Conservation (phyloP, 1,140 invertebrate genomes). For the Meloidogyne chitwoodi region DNA sequence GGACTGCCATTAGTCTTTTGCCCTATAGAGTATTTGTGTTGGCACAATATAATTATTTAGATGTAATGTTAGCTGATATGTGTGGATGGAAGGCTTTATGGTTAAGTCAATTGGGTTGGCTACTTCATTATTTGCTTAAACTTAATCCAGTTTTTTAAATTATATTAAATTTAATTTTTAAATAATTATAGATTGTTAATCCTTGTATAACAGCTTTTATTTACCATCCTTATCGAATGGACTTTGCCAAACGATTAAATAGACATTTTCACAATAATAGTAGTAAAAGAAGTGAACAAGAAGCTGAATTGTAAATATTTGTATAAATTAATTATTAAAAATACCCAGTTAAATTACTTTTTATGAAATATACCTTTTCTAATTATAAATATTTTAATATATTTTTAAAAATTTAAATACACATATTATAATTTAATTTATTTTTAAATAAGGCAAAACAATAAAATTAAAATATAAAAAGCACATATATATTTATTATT, state of each 20-base stretch:
- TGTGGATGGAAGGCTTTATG: background rate
- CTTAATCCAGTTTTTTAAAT: constrained; percentile 1
- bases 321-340: too few species aligned
- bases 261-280: background rate
- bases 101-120: constrained; percentile 5
- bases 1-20: constrained; percentile 16
- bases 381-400: too few species aligned
- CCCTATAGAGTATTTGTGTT: constrained; percentile 9
- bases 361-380: too few species aligned
- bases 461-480: too few species aligned
- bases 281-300: constrained; percentile 5
- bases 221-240: constrained; percentile 20
- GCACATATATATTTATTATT: too few species aligned
- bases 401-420: too few species aligned
- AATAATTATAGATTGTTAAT: constrained; percentile 6
- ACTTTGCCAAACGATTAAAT: constrained; percentile 11
- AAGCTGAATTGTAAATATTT: background rate
- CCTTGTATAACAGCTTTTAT: constrained; percentile 17
- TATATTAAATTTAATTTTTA: background rate
- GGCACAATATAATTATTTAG: constrained; percentile 5
- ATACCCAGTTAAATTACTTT: too few species aligned
- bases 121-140: constrained; percentile 15
- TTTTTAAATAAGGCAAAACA: too few species aligned
- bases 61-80: background rate
- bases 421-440: too few species aligned